Evolutionary conservation across 1,140 invertebrate species (phyloP), one percentile per base, ranked within the genome.

Genomic region (Stegodyphus mimosarum): DNA sequence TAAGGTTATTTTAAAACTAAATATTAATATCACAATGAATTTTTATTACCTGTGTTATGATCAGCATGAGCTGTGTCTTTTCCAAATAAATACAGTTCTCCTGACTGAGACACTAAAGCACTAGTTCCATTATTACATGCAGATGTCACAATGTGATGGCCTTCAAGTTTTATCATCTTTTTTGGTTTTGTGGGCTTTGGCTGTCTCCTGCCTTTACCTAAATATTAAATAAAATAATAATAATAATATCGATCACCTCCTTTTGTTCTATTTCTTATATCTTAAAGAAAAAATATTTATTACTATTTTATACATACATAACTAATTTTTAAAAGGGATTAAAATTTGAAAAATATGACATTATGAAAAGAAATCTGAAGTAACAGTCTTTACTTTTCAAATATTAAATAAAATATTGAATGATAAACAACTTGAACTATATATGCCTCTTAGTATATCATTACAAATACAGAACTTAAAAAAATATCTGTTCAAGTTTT

Each of bases 61-160:
- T 98, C 96, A 89, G 95, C 95, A 90, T 98, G 95, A 7, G 95
- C 92, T 6, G 95, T 96, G 91, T 99, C 97, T 91, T 99, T 99
- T 48, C 97, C 97, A 91, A 97, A 98, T 94, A 99, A 96, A 64
- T 95, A 93, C 2, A 98, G 90, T 88, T 96, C 94, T 0, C 97
- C 97, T 79, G 96, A 94, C 89, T 94, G 94, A 10, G 96, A 97
- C 0, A 99, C 94, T 64, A 99, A 92, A 49, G 97, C 97, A 52
- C 96, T 97, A 17, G 96, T 97, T 7, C 97, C 97, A 92, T 97
- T 97, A 90, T 98, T 99, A 89, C 97, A 98, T 6, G 97, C 96
- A 2, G 94, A 94, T 89, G 93, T 93, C 1, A 95, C 92, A 13
- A 98, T 94, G 88, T 93, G 92, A 88, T 97, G 94, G 0, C 95